Conservation (phyloP, 2,797 vertebrate genomes). For the Coilia nasus region DNA sequence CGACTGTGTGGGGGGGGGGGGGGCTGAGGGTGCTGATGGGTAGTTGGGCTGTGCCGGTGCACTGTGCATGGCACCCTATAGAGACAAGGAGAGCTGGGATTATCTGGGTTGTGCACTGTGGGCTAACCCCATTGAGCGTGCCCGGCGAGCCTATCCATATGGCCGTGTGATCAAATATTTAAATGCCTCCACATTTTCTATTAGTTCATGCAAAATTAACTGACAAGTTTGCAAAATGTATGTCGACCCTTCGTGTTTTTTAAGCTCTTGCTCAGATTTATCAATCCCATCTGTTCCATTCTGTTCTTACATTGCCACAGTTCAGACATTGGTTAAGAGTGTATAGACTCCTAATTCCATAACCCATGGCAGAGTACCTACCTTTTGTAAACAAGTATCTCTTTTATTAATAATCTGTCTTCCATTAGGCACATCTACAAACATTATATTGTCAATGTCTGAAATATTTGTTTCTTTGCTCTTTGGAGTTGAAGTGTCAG, state of each 20-base stretch:
- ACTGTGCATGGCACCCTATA: constrained; percentile 29
- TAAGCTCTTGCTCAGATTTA: background rate
- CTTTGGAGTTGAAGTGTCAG: background rate
- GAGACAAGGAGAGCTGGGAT: constrained; percentile 45
- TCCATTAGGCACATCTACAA: background rate
- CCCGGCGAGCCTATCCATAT: constrained; percentile 54
- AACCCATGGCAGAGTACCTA: background rate
- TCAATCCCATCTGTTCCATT: background rate
- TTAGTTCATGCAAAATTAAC: constrained; percentile 46
- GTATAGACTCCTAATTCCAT: background rate
- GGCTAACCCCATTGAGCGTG: constrained; percentile 35
- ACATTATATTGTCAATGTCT: constrained; percentile 4
- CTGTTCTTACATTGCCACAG: background rate
- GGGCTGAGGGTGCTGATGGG: background rate
- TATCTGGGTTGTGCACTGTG: constrained; percentile 43
- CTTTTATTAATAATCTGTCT: background rate
- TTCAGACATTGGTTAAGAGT: background rate
- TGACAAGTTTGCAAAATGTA: constrained; percentile 16
- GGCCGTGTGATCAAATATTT: constrained; percentile 61
- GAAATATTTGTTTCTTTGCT: background rate
- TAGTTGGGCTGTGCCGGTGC: constrained; percentile 7
- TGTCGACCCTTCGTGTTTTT: background rate
- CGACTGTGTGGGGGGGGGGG: too few relatives aligned
- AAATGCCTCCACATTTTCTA: constrained; percentile 50
- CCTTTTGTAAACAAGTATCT: background rate